Base-by-base conservation (phyloP, 2,113 vertebrate species). In the Lamprotornis superbus region DNA sequence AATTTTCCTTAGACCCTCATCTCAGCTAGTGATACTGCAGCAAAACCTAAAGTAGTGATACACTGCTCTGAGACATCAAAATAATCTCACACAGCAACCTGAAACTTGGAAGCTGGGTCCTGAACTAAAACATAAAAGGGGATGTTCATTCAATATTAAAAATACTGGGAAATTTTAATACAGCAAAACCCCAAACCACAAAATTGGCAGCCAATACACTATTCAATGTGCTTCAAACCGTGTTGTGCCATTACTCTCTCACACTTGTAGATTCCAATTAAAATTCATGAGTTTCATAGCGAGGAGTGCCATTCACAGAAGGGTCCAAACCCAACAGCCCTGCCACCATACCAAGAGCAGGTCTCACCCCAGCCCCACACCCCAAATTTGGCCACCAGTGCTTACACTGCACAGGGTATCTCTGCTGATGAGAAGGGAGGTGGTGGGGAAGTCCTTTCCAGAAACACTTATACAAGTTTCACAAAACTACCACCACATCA, bases 171-270 rank as follows among this genome's bases (percentile, higher is more conserved):
- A 81, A 57, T 88, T 89, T 50, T 83, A 88, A 93, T n/a, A 70
- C 53, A 70, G 47, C 74, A 83, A 90, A 96, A 88, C 78, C 75
- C 90, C 73, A 92, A 77, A 83, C 80, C 94, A 78, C 93, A 82
- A 37, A 81, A 87, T 40, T 93, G 93, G 92, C 92, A 91, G 64
- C 70, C 74, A 84, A 78, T 60, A 65, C 5, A 1, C 76, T 78
- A 83, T 79, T 90, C 88, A 82, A 4, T 8, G 83, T 22, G 56
- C 47, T 88, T 81, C 90, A 39, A 64, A 95, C n/a, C 53, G 2
- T 24, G 59, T 15, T 15, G 1, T 64, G 71, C 76, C 65, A 57
- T 92, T 86, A 78, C 71, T 27, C 27, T 57, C 71, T 77, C 85
- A 35, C 79, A 91, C 67, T 69, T 74, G 56, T 39, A 78, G 55